Percentiles rank a stretch among this genome's conserved stretches.
These are phyloP conservation scores for Leptinotarsa haldemani DNA, from an alignment of 2,888 invertebrate species.

Conservation along the genomic window DNA sequence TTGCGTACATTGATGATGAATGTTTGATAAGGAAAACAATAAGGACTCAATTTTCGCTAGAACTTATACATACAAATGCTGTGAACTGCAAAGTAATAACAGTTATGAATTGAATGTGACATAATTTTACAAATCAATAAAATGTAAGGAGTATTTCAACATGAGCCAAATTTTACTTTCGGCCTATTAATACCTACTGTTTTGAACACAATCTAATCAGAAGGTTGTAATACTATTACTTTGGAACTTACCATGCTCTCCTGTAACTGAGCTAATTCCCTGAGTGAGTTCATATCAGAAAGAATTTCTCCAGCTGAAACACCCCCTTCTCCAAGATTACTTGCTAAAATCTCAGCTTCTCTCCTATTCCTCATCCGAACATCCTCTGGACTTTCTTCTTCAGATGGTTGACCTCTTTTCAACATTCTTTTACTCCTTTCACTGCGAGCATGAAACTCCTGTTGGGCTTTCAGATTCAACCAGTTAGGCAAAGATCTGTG, in stretches of 20 bases:
- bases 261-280: constrained; percentile 88
- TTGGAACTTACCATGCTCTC: constrained; percentile 82
- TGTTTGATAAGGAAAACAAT: no score
- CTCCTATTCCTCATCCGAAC: constrained; percentile 82
- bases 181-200: no score
- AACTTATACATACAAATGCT: no score
- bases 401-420: constrained; percentile 69
- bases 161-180: no score
- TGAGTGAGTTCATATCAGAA: constrained; percentile 83
- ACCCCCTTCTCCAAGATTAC: constrained; percentile 86
- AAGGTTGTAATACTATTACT: background rate
- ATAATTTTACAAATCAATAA: background rate
- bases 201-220: background rate
- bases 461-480: constrained; percentile 73
- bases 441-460: constrained; percentile 63
- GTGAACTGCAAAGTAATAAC: background rate
- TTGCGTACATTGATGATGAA: no score
- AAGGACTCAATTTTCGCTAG: no score
- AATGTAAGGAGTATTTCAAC: background rate
- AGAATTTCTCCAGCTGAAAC: constrained; percentile 88
- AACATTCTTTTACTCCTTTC: constrained; percentile 60
- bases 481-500: constrained; percentile 82
- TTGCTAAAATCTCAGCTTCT: constrained; percentile 93
- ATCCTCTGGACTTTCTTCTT: constrained; percentile 84
- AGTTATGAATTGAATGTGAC: background rate